Conservation (phyloP, 2,113 vertebrate species). For the Urocolius indicus region DNA sequence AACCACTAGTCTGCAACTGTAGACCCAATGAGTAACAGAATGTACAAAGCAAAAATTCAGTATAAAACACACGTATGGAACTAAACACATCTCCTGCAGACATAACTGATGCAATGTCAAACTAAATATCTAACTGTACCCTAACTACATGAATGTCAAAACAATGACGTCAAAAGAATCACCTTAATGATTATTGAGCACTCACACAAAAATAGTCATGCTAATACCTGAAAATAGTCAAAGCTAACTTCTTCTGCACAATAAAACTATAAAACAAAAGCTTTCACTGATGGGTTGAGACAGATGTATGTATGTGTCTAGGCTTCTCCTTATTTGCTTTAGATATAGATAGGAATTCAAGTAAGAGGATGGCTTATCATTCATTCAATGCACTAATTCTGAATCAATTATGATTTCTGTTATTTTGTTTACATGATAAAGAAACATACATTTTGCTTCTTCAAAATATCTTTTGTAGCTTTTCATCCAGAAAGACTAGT, state of each 20-base stretch:
- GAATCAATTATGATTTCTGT: background rate
- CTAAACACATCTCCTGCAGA: background rate
- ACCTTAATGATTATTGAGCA: background rate
- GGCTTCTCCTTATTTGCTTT: background rate
- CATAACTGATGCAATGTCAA: background rate
- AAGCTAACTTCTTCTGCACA: background rate
- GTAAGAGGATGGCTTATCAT: background rate
- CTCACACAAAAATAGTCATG: accelerated
- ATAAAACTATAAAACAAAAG: background rate
- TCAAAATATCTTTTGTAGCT: background rate
- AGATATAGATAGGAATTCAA: background rate
- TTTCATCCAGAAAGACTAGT: background rate
- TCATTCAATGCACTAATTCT: background rate
- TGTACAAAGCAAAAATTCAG: background rate
- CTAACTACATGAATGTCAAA: background rate
- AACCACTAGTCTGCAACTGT: background rate
- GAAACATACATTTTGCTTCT: background rate
- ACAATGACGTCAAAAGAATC: background rate
- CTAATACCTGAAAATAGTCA: background rate
- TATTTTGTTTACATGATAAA: background rate
- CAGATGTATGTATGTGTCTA: background rate
- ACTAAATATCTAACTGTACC: background rate
- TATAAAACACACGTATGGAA: background rate
- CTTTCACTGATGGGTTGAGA: background rate
- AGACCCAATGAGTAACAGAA: background rate